A percentile compares a stretch with the other conserved stretches of the same genome.
Evolutionary conservation across 2,888 invertebrate species (phyloP).

Genomic region (Smittia sp.): DNA sequence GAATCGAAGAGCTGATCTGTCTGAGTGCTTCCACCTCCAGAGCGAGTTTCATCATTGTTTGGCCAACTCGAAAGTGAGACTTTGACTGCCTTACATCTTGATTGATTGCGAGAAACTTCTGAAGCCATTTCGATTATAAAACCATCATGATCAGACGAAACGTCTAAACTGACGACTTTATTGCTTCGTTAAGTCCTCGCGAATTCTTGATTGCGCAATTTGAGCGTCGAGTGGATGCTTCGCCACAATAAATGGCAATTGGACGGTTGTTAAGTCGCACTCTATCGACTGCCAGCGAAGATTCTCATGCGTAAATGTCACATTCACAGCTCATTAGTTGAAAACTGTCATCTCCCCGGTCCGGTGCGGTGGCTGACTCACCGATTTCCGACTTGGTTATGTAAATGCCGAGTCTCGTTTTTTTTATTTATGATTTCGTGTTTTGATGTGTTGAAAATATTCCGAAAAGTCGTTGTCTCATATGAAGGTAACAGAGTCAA

Average conservation of each 20-base stretch:
- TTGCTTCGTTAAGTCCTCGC: neutral
- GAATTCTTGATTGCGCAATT: no score
- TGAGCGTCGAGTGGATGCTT: no score
- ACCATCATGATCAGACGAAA: neutral
- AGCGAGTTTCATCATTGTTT: no score
- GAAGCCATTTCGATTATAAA: neutral
- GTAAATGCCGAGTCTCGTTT: constrained; percentile 18
- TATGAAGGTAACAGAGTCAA: constrained; percentile 37
- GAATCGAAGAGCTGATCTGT: neutral
- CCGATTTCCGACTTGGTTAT: constrained; percentile 31
- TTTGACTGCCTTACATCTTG: neutral
- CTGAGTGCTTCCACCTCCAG: no score
- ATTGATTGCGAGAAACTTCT: neutral
- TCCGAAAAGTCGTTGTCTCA: constrained; percentile 34
- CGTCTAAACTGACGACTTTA: neutral
- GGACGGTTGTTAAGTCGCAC: neutral
- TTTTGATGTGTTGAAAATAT: constrained; percentile 30
- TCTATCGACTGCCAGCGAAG: no score
- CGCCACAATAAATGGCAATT: neutral
- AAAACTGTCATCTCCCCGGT: constrained; percentile 3
- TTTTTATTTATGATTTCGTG: constrained; percentile 22
- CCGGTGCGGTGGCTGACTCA: constrained; percentile 14
- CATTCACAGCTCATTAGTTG: constrained; percentile 39
- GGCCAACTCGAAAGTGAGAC: no score
- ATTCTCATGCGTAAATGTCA: constrained; percentile 36